Percentiles rank a stretch among this genome's conserved stretches.
Conservation (phyloP, 1,140 invertebrate species). For the Lepeophtheirus salmonis region DNA sequence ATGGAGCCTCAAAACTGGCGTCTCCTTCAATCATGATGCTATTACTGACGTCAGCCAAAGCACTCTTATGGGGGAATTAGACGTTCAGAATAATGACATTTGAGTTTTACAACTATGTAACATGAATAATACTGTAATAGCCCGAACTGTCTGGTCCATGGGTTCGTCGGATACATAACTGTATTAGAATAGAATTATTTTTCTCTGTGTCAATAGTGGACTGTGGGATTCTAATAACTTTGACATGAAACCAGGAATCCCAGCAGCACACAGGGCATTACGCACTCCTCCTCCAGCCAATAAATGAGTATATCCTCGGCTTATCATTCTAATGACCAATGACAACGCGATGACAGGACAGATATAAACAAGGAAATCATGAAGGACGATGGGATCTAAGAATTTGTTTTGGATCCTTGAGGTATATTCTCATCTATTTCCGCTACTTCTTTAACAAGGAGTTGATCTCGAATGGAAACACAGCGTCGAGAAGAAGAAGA, state of each 20-base stretch:
- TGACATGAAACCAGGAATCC: too few relatives aligned
- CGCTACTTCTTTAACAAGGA: conserved; percentile 69
- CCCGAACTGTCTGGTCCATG: too few relatives aligned
- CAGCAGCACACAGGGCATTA: too few relatives aligned
- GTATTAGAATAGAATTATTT: neutral
- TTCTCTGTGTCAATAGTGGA: neutral
- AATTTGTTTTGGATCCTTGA: conserved; percentile 55
- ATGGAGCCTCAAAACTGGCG: too few relatives aligned
- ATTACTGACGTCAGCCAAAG: too few relatives aligned
- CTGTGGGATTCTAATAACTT: neutral
- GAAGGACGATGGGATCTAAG: conserved; percentile 56
- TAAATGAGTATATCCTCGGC: neutral
- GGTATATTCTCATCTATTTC: conserved; percentile 74
- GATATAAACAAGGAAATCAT: conserved; percentile 57
- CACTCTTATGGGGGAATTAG: too few relatives aligned
- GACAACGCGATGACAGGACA: conserved; percentile 56
- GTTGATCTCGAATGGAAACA: conserved; percentile 59
- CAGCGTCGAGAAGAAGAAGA: conserved; percentile 25
- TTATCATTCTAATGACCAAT: conserved; percentile 31
- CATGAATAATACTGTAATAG: too few relatives aligned
- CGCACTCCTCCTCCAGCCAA: neutral
- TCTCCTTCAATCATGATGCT: too few relatives aligned
- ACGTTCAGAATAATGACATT: too few relatives aligned
- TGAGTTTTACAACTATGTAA: too few relatives aligned
- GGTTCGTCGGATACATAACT: too few relatives aligned